Base-by-base conservation (phyloP, 2,113 vertebrate genomes). In the Thomomys bottae region DNA sequence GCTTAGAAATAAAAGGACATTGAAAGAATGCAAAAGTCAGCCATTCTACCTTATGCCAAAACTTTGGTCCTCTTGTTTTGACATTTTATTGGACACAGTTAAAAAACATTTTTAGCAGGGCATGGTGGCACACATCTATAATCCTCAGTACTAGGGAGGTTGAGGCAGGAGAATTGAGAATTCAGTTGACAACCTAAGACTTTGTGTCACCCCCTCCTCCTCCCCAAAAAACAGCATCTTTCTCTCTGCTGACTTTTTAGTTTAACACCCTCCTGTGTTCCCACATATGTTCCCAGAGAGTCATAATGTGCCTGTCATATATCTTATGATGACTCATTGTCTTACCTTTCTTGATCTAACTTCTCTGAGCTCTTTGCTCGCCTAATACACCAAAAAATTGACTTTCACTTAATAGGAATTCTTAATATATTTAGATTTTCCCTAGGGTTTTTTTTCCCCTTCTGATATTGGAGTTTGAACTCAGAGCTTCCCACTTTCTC, bases 21-120 rank as follows among this genome's bases (percentile, higher is more conserved):
- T 61, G 32, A 84, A 80, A 88, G 34, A 17, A 32, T 86, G 34
- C 38, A 10, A 24, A 84, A 77, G n/a, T 18, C 68, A 40, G 54
- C 34, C 6, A 83, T 63, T 57, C n/a, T 4, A 71, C 21, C 21
- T 12, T 57, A 14, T n/a, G 36, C 18, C 64, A 94, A 76, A 36
- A 67, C 11, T 32, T 83, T 72, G n/a, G 45, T 11, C 23, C 40
- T 63, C 15, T 42, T 40, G 6, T 20, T 88, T 87, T 87, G 61
- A 66, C 63, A 67, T 89, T 91, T 92, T 88, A 77, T 94, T 95
- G 87, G 59, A 34, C 6, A 73, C 1, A 66, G 24, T 6, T 89
- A 38, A 73, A 45, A 81, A 45, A 28, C 8, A 81, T 42, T 45
- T 23, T 61, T 73, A 42, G 18, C 17, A 38, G 68, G 23, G 34